Conservation (phyloP, 2,113 vertebrate species). For the Tragelaphus strepsiceros region DNA sequence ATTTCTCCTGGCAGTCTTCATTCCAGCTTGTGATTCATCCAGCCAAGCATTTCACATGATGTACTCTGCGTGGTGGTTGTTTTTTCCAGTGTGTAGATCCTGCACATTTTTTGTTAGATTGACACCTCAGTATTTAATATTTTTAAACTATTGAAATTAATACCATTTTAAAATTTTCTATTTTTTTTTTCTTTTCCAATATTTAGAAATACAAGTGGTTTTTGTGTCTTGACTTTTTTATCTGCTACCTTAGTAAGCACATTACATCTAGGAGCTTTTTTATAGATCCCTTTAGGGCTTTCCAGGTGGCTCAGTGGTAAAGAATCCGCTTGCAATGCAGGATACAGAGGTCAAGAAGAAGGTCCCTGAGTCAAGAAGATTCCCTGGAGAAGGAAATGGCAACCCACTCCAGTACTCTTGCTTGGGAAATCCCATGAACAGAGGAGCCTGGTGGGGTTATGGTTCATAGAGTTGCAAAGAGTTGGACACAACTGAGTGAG, state of each 20-base stretch:
- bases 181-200: not conserved
- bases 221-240: not conserved
- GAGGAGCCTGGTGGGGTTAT: not conserved
- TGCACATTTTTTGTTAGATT: not conserved
- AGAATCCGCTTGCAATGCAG: not conserved
- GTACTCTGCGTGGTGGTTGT: not conserved
- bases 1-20: not conserved
- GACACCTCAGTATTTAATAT: not conserved
- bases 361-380: not conserved
- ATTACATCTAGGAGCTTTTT: not conserved
- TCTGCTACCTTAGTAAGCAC: not conserved
- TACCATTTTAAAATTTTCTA: not conserved
- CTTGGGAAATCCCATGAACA: not conserved
- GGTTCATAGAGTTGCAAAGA: not conserved
- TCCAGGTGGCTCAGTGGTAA: not conserved
- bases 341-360: not conserved
- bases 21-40: not conserved
- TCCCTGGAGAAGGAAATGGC: not conserved
- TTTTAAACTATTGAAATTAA: not conserved
- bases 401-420: not conserved
- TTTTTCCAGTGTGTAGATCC: not conserved
- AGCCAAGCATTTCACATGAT: not conserved
- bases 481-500: not conserved
- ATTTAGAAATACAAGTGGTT: not conserved
- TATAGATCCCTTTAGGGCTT: not conserved